Percentiles rank a stretch among this genome's conserved stretches.
Evolutionary conservation across 2,113 vertebrate species (phyloP).

Genomic region (Malurus cyaneus): DNA sequence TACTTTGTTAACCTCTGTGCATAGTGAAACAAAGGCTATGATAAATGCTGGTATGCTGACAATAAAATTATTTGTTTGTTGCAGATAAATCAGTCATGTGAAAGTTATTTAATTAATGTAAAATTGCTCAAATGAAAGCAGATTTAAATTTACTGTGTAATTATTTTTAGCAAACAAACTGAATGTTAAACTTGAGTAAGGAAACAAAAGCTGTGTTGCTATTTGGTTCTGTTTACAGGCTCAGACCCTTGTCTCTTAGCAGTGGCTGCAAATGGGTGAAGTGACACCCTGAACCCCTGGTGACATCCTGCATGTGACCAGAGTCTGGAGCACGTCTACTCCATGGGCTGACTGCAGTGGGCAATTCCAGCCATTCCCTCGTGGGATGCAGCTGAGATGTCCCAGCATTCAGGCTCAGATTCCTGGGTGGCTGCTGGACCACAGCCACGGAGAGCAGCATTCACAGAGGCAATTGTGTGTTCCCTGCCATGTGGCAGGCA

Average conservation of each 20-base stretch:
- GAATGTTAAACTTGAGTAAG: neutral
- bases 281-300: neutral
- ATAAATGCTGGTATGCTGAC: neutral
- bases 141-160: slow-evolving; percentile 27
- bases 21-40: neutral
- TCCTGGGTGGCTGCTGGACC: neutral
- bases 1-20: neutral
- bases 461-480: neutral
- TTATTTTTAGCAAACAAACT: slow-evolving; percentile 33
- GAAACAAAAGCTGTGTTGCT: slow-evolving; percentile 15
- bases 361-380: accelerated
- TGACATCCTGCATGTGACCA: neutral
- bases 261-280: neutral
- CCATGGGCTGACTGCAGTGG: neutral
- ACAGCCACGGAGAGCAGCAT: neutral
- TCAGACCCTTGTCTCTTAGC: neutral
- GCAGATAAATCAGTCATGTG: slow-evolving; percentile 30
- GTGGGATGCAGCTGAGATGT: accelerated
- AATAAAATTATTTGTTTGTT: slow-evolving; percentile 39
- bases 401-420: accelerated
- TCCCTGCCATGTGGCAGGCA: neutral
- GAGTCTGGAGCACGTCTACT: neutral
- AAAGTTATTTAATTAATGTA: slow-evolving; percentile 34
- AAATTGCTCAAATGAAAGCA: slow-evolving; percentile 47
- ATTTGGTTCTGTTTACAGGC: neutral